Base-by-base conservation (phyloP, 2,888 invertebrate genomes). In the Ophion ventricosus region DNA sequence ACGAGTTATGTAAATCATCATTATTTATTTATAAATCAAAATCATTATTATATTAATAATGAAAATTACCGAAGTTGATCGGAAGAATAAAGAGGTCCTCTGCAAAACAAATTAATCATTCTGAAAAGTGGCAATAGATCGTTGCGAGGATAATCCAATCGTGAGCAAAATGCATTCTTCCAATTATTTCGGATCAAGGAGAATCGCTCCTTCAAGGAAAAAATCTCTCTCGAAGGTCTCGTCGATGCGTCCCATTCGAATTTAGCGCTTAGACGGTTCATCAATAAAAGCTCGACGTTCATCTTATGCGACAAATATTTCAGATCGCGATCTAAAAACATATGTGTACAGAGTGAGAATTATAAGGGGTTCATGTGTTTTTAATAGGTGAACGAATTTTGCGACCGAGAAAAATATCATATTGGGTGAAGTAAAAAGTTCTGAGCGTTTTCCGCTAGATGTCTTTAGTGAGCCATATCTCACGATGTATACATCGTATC, bases 81-180 rank as follows among this genome's bases (percentile, higher is more conserved):
- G 64, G 93, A 92, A 3, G 94, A 94, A 89, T 94, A 96, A 76
- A 93, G 94, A 0, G 96, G 95, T 61, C 96, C 96, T 87, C 95
- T 93, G 88, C 96, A 96, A 61, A 96, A 88, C 14, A 96, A 91
- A 92, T 94, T 95, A 73, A 95, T 91, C 93, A 95, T 95, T 83
- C 96, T 93, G 67, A 89, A 90, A 85, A 95, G 70, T 40, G 67
- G 61, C n/a, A 70, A 76, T 26, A 14, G 1, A n/a, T 26, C 43
- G 20, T 57, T n/a, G 40, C 25, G 75, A 72, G 66, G 29, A 56
- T 83, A 14, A 56, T 64, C 43, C 26, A 88, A 74, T 83, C 76
- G 80, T 23, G 67, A 69, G 59, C 90, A 90, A 88, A 88, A 83
- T 7, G 74, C 49, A 29, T 85, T 87, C 70, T 70, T 87, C 88